Evolutionary conservation across 2,888 invertebrate species (phyloP).

Genomic region (Plebejus melissa): DNA sequence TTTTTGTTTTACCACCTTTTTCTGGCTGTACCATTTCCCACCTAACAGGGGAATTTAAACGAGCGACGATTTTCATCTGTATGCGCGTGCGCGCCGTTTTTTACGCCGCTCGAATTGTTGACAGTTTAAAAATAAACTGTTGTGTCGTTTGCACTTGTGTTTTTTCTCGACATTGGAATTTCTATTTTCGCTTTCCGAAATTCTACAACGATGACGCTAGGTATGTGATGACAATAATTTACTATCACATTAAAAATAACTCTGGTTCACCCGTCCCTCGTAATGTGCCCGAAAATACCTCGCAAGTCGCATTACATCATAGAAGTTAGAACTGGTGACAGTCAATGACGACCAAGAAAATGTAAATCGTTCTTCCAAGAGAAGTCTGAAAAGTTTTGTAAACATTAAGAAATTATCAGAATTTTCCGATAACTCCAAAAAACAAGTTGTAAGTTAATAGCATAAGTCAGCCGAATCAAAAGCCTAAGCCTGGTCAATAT

Average conservation of each 20-base stretch:
- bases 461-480: neutral
- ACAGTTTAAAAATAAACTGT: slow-evolving; percentile 48
- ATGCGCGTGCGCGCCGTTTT: slow-evolving; percentile 44
- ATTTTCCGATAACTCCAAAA: neutral
- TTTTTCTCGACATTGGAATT: slow-evolving; percentile 33
- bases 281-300: neutral
- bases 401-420: neutral
- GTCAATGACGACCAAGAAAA: neutral
- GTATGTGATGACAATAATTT: neutral
- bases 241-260: slow-evolving; percentile 6
- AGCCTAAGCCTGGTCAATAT: neutral
- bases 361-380: neutral
- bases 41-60: slow-evolving; percentile 68
- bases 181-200: slow-evolving; percentile 33
- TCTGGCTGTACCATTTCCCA: slow-evolving; percentile 61
- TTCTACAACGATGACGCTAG: slow-evolving; percentile 18
- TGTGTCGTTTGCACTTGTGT: slow-evolving; percentile 46
- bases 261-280: slow-evolving; percentile 11
- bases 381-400: too few species aligned
- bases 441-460: neutral
- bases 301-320: neutral
- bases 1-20: slow-evolving; percentile 65
- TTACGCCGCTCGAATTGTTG: slow-evolving; percentile 45
- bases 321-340: neutral
- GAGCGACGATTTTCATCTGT: slow-evolving; percentile 58